These are phyloP conservation scores for Ophraella communa DNA, from an alignment of 2,888 invertebrate genomes.

Conservation along the genomic window DNA sequence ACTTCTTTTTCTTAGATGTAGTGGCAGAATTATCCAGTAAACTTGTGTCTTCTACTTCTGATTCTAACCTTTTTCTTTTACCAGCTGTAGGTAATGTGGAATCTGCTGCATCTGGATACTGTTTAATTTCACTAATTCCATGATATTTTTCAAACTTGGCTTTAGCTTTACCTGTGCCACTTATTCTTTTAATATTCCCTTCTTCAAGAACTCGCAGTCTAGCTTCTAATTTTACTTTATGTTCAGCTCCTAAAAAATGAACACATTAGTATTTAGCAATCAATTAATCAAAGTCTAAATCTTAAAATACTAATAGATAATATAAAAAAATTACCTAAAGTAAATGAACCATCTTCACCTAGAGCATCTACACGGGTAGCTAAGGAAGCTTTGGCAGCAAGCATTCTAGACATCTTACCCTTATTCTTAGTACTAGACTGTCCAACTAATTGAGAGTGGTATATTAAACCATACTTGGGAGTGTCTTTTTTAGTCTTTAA, in stretches of 20 bases:
- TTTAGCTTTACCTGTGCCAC: slow-evolving; percentile 87
- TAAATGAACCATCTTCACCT: slow-evolving; percentile 85
- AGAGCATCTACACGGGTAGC: slow-evolving; percentile 95
- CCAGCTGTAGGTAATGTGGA: slow-evolving; percentile 73
- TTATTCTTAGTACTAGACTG: slow-evolving; percentile 90
- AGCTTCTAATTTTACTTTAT: slow-evolving; percentile 87
- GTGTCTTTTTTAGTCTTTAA: slow-evolving; percentile 97
- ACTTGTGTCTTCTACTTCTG: slow-evolving; percentile 49
- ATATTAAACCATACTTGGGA: slow-evolving; percentile 98
- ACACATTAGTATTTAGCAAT: background rate
- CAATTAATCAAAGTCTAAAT: background rate
- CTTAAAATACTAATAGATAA: too few relatives aligned
- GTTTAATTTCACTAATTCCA: slow-evolving; percentile 81
- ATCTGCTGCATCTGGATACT: slow-evolving; percentile 78
- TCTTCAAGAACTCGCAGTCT: slow-evolving; percentile 83
- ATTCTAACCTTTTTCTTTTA: slow-evolving; percentile 68
- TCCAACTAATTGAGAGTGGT: slow-evolving; percentile 93
- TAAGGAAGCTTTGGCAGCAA: slow-evolving; percentile 95
- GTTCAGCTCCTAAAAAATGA: slow-evolving; percentile 66
- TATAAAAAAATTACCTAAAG: slow-evolving; percentile 82
- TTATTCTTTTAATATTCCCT: slow-evolving; percentile 80
- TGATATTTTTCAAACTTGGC: slow-evolving; percentile 95
- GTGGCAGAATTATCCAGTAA: slow-evolving; percentile 34
- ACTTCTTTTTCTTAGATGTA: slow-evolving; percentile 34
- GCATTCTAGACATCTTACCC: slow-evolving; percentile 93